Evolutionary conservation across 2,888 invertebrate genomes (phyloP), one percentile per base, ranked within the genome.

Genomic region (Pantelozetes paolii): DNA sequence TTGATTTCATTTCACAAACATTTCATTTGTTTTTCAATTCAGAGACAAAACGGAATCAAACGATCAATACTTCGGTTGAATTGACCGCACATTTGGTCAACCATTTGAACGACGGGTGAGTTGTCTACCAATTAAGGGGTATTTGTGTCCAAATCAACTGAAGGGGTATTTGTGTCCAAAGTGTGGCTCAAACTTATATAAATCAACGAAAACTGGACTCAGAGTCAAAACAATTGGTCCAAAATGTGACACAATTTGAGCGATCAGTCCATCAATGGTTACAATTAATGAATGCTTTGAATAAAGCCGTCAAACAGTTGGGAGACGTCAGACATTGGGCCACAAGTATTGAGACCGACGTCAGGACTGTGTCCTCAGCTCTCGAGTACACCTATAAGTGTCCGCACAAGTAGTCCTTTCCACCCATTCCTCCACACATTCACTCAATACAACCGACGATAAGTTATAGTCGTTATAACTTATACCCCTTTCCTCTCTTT

Each of bases 301-400:
- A 85, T 78, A 82, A 83, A 74, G 82, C 85, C 5, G 79, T 86
- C 6, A 86, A 86, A 81, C 98, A 99, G 85, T 88, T 99, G 73
- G 99, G 99, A 0, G 98, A 99, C 85, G 96, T 97, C 0, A 96
- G 98, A 82, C 98, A 96, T 82, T 99, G 98, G 98, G 94, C 98
- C 0, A 88, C 90, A 78, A 94, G 92, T 78, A 98, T 99, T 79
- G 98, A 99, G 83, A 89, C 89, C 76, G 99, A 99, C 82, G 93
- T 98, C 89, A 88, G 90, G 81, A 89, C 92, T 1, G 90, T 99
- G 77, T 90, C 92, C 9, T 90, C 90, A 78, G 94, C 96, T 26
- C 85, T 99, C 77, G 96, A 97, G 84, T 89, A 91, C 82, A 95
- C 95, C 13, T 96, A 97, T 82, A 92, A 92, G 86, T 90, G 82